phyloP scores from a whole-genome alignment of 2,888 invertebrate genomes.

The Margaritifera margaritifera region DNA sequence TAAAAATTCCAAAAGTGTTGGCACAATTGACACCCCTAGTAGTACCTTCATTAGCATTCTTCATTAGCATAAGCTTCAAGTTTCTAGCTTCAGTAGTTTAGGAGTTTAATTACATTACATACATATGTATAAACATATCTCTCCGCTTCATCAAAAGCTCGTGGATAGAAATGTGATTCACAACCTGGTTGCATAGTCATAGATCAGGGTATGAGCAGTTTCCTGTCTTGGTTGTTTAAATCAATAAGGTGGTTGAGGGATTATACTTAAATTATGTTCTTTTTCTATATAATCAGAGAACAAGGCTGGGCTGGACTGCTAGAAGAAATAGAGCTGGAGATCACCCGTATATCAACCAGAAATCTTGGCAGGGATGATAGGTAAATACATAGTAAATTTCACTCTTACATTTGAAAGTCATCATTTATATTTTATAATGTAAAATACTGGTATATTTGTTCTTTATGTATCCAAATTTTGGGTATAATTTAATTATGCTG shows the following conservation, averaged over 20 bases:
- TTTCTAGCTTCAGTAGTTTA: too few species aligned
- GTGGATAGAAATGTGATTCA: not conserved
- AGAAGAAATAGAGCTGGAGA: conserved; percentile 83
- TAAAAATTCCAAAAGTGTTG: too few species aligned
- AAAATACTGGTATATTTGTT: not conserved
- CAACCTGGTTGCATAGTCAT: not conserved
- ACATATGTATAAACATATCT: too few species aligned
- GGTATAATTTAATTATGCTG: not conserved
- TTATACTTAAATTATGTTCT: not conserved
- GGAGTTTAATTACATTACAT: too few species aligned
- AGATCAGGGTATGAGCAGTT: not conserved
- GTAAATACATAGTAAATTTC: conserved; percentile 36
- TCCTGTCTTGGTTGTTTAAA: not conserved
- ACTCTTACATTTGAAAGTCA: not conserved
- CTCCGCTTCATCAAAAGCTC: too few species aligned
- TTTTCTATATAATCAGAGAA: conserved; percentile 38
- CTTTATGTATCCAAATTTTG: not conserved
- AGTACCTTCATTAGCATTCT: too few species aligned
- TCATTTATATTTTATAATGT: not conserved
- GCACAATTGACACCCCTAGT: too few species aligned
- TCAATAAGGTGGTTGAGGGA: not conserved
- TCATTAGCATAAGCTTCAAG: too few species aligned
- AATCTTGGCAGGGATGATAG: conserved; percentile 95
- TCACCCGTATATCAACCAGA: conserved; percentile 88
- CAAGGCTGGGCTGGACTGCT: conserved; percentile 76